A percentile compares a stretch with the other conserved stretches of the same genome.
These are phyloP conservation scores for Malaclemys terrapin DNA, from an alignment of 2,113 vertebrate genomes.

Conservation along the genomic window DNA sequence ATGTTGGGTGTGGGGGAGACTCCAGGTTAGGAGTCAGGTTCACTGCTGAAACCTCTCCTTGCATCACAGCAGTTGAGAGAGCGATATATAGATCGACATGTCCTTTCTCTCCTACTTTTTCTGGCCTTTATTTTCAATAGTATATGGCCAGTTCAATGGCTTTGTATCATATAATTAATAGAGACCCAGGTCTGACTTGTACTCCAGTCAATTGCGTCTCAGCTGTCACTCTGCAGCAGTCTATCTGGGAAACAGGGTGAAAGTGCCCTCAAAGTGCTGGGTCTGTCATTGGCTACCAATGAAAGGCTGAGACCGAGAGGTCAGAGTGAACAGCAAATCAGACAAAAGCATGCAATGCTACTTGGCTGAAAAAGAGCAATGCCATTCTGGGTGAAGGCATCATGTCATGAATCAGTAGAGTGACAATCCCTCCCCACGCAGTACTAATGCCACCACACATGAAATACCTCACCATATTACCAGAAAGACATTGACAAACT, in stretches of 20 bases:
- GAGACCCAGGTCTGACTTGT: neutral
- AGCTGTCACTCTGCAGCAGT: neutral
- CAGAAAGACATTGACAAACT: neutral
- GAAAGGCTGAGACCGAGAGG: neutral
- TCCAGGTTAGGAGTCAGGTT: neutral
- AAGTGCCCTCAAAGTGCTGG: neutral
- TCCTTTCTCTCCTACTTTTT: neutral
- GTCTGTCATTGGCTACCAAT: accelerated
- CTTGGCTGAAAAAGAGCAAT: neutral
- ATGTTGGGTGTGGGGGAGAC: neutral
- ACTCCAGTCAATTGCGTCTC: neutral
- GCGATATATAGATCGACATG: no score
- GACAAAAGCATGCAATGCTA: neutral
- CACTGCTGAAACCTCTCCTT: neutral
- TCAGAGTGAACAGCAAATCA: neutral
- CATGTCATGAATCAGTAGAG: accelerated
- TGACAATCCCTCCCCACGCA: neutral
- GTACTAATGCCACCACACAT: neutral
- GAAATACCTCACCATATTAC: neutral
- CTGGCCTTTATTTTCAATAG: neutral
- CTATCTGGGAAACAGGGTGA: neutral
- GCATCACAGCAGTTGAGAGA: neutral
- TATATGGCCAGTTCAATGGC: neutral
- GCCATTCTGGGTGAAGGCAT: neutral
- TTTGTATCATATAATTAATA: neutral